Evolutionary conservation across 2,113 vertebrate species (phyloP).

Genomic region (Meles meles): DNA sequence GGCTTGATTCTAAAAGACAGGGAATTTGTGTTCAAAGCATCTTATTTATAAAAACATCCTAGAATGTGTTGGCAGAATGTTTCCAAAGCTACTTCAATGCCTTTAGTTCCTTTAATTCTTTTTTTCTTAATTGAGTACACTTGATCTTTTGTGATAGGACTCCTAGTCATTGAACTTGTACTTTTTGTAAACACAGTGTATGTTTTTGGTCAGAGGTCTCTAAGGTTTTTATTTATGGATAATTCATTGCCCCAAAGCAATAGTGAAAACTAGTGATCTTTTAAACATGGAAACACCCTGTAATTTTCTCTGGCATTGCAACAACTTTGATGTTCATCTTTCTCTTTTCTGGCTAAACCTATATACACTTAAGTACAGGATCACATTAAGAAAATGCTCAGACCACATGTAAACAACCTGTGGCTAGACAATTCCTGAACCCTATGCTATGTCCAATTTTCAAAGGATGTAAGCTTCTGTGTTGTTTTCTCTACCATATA

Average conservation of each 20-base stretch:
- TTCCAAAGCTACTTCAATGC: background rate
- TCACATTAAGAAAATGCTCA: slow-evolving; percentile 75
- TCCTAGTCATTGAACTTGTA: slow-evolving; percentile 54
- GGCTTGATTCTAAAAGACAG: background rate
- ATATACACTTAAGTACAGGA: slow-evolving; percentile 77
- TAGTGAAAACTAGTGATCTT: slow-evolving; percentile 83
- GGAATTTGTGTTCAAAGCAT: background rate
- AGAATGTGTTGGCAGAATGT: background rate
- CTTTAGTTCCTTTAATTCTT: background rate
- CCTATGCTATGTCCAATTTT: slow-evolving; percentile 77
- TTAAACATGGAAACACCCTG: slow-evolving; percentile 83
- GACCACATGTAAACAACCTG: slow-evolving; percentile 83
- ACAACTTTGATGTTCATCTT: slow-evolving; percentile 81
- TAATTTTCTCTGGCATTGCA: slow-evolving; percentile 82
- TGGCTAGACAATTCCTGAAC: slow-evolving; percentile 78
- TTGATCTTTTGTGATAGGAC: slow-evolving; percentile 38
- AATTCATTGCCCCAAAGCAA: slow-evolving; percentile 81
- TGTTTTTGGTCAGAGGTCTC: slow-evolving; percentile 69
- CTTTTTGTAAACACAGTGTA: slow-evolving; percentile 75
- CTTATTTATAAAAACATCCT: background rate
- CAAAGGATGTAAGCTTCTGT: slow-evolving; percentile 70
- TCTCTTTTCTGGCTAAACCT: slow-evolving; percentile 78
- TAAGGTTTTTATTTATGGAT: slow-evolving; percentile 76
- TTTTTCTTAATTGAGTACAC: slow-evolving; percentile 28
- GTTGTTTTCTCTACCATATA: slow-evolving; percentile 55